Evolutionary conservation across 53 echinoderm and acorn worm species (phyloP).

Genomic region (Paracentrotus lividus): DNA sequence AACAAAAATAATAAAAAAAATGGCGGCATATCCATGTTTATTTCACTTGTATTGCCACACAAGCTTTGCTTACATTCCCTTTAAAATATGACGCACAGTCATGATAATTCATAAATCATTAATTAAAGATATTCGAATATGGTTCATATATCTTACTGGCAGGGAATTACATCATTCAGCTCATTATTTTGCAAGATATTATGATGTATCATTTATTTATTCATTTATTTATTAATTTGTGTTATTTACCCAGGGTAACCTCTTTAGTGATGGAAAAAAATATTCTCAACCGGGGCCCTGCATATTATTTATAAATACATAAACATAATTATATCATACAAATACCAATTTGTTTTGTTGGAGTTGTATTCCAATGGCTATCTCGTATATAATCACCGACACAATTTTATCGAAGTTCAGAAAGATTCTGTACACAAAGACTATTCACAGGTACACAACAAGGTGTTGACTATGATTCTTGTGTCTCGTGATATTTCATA

Average conservation of each 20-base stretch:
- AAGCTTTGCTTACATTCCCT: background rate
- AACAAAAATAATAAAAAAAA: too few species aligned
- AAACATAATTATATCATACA: too few species aligned
- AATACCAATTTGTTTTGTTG: too few species aligned
- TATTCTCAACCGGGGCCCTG: too few species aligned
- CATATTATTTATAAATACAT: too few species aligned
- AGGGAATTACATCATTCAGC: background rate
- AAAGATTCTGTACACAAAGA: background rate
- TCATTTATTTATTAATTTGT: background rate
- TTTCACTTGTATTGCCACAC: background rate
- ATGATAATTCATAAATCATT: background rate
- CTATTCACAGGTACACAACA: background rate
- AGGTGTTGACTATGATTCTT: background rate
- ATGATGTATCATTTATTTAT: background rate
- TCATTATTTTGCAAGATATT: background rate
- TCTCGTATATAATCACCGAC: too few species aligned
- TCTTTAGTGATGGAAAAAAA: too few species aligned
- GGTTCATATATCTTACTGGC: background rate
- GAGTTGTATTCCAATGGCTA: too few species aligned
- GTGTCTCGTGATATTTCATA: slow-evolving; percentile 9
- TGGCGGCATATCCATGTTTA: background rate
- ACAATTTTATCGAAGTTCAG: too few species aligned
- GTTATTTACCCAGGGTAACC: background rate
- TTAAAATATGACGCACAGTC: background rate
- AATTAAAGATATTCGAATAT: too few species aligned